phyloP scores from a whole-genome alignment of 1,140 invertebrate species.

The Drosophila baimaii region DNA sequence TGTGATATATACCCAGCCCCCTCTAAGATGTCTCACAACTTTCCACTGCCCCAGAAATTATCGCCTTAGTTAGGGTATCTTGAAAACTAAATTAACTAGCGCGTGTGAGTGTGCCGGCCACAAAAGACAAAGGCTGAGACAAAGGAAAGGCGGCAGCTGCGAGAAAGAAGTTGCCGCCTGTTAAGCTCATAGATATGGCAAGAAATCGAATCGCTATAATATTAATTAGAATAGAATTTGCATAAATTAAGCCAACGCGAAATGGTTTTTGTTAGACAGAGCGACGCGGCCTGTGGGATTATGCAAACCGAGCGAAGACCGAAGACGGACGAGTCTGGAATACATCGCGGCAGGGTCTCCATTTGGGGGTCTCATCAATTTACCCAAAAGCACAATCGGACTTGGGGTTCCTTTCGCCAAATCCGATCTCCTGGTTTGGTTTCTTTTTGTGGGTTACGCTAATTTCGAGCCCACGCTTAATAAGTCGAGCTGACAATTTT shows the following conservation, averaged over 20 bases:
- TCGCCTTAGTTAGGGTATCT: constrained; percentile 33
- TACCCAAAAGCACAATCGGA: constrained; percentile 28
- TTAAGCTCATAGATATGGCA: constrained; percentile 32
- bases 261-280: constrained; percentile 76
- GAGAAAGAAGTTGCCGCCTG: constrained; percentile 67
- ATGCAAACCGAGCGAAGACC: constrained; percentile 35
- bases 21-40: neutral
- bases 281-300: constrained; percentile 62
- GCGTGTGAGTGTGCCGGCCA: constrained; percentile 48
- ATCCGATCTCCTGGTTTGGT: constrained; percentile 20
- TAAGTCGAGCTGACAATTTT: constrained; percentile 47
- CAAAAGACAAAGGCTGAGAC: constrained; percentile 16
- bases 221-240: constrained; percentile 81
- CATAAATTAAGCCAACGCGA: constrained; percentile 67
- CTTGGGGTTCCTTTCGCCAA: constrained; percentile 31
- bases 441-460: constrained; percentile 55
- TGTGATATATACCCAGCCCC: neutral
- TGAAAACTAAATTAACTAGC: constrained; percentile 66
- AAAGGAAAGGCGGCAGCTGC: constrained; percentile 59
- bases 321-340: constrained; percentile 9
- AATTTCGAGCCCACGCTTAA: constrained; percentile 59
- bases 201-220: constrained; percentile 61
- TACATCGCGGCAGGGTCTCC: constrained; percentile 5
- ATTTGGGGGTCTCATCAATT: constrained; percentile 30
- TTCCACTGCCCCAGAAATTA: neutral